Conservation (phyloP, 1,140 invertebrate genomes). For the Lepidurus packardi region DNA sequence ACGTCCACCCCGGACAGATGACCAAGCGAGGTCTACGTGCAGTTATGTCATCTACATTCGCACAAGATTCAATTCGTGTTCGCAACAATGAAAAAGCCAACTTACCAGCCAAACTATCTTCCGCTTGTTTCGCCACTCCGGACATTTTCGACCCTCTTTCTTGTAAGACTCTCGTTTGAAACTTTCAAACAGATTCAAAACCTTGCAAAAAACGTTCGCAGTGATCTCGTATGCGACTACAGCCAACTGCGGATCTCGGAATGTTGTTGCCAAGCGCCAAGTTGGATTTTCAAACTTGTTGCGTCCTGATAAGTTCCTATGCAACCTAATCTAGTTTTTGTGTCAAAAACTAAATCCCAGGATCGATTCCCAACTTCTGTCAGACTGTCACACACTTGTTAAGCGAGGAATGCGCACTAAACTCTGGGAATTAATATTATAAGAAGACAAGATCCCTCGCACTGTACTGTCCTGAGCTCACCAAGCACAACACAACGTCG, state of each 20-base stretch:
- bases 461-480: neutral
- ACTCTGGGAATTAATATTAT: neutral
- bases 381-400: neutral
- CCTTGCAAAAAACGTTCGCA: neutral
- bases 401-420: too few relatives aligned
- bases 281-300: neutral
- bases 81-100: neutral
- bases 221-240: neutral
- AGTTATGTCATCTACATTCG: neutral
- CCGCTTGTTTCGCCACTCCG: neutral
- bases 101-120: neutral
- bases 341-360: neutral
- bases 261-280: slow-evolving; percentile 14
- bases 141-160: neutral
- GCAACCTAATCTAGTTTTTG: neutral
- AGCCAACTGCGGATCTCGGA: neutral
- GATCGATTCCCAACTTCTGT: neutral
- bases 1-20: neutral
- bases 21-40: neutral
- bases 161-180: neutral
- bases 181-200: neutral
- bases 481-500: slow-evolving; percentile 3
- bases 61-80: neutral
- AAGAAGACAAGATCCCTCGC: neutral
- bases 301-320: slow-evolving; percentile 1